Percentiles rank a stretch among this genome's conserved stretches.
These are phyloP conservation scores for Nycticryphes semicollaris DNA, from an alignment of 2,113 vertebrate genomes.

Conservation along the genomic window DNA sequence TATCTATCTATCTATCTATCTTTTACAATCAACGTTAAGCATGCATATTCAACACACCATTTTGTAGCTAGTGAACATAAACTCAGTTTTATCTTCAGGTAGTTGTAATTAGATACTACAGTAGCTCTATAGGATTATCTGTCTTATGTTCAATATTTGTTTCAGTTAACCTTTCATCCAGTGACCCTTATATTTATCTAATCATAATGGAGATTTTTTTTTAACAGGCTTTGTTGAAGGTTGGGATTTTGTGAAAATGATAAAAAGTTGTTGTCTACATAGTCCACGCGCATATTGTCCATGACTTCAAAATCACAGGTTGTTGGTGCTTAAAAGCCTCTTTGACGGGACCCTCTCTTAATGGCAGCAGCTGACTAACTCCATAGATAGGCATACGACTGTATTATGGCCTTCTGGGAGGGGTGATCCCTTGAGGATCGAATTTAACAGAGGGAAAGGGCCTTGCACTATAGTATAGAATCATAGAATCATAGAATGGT, in stretches of 20 bases:
- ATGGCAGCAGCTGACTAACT: background rate
- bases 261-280: background rate
- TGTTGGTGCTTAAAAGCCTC: background rate
- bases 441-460: background rate
- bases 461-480: background rate
- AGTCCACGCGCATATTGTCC: background rate
- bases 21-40: background rate
- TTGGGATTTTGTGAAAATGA: background rate
- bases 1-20: background rate
- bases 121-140: background rate
- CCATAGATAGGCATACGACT: background rate
- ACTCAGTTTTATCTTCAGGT: background rate
- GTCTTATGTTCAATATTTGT: background rate
- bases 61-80: background rate
- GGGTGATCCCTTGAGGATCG: background rate
- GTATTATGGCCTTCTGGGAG: background rate
- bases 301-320: background rate
- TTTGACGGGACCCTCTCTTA: background rate
- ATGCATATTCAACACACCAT: background rate
- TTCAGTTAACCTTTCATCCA: background rate
- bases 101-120: background rate
- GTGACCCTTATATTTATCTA: background rate
- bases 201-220: background rate
- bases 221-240: background rate
- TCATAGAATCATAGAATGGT: too few relatives aligned